These are phyloP conservation scores for Taxidea taxus DNA, from an alignment of 2,113 vertebrate species.

Conservation along the genomic window DNA sequence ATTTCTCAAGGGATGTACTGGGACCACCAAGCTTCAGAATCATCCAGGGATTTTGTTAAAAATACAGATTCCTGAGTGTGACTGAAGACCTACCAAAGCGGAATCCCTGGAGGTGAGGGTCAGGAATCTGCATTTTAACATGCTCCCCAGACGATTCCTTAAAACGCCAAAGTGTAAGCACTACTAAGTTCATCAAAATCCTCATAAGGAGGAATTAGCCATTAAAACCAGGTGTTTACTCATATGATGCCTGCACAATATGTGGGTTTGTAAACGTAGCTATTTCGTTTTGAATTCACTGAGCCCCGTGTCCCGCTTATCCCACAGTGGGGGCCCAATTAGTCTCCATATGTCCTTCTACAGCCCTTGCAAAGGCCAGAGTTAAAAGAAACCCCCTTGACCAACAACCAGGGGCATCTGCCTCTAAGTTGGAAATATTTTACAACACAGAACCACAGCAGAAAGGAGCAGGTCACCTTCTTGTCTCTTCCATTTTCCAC, in stretches of 20 bases:
- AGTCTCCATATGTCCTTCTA: not conserved
- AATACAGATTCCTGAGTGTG: too few species aligned
- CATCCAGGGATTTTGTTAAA: not conserved
- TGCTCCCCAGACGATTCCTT: not conserved
- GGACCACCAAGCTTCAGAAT: not conserved
- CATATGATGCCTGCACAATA: not conserved
- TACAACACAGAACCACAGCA: not conserved
- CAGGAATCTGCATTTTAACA: not conserved
- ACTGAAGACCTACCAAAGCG: not conserved
- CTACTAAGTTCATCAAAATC: not conserved
- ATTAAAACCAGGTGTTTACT: not conserved
- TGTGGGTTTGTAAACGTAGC: not conserved
- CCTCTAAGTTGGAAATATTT: slow-evolving; percentile 22
- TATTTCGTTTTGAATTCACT: not conserved
- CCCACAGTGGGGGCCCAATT: not conserved
- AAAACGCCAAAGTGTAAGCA: not conserved
- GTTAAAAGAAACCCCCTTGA: slow-evolving; percentile 37
- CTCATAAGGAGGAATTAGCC: not conserved
- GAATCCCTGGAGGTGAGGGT: not conserved
- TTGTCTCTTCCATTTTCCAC: not conserved
- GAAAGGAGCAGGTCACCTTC: slow-evolving; percentile 54
- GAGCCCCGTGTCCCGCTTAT: not conserved
- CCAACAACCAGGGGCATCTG: not conserved
- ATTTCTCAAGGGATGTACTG: not conserved
- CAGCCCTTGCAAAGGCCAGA: not conserved